phyloP scores from a whole-genome alignment of 2,888 invertebrate genomes.

The Clepsis dumicolana region DNA sequence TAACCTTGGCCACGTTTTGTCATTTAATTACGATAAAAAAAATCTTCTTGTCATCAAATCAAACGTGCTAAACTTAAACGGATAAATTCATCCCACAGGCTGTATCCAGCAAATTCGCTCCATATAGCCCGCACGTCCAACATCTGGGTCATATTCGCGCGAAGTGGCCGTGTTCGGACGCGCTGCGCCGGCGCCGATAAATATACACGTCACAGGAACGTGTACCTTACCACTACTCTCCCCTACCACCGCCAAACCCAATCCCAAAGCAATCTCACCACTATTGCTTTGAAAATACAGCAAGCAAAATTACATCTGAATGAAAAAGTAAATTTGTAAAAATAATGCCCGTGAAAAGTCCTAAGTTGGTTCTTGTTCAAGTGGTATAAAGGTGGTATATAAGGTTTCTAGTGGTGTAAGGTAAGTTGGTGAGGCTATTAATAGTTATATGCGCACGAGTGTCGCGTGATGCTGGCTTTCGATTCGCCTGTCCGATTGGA shows the following conservation, averaged over 20 bases:
- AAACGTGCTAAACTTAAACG: too few species aligned
- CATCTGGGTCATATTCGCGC: constrained; percentile 82
- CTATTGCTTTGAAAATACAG: constrained; percentile 30
- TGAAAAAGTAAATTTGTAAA: constrained; percentile 16
- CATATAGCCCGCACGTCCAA: constrained; percentile 53
- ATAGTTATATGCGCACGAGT: constrained; percentile 41
- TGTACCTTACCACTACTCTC: constrained; percentile 51
- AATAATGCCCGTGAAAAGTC: constrained; percentile 13
- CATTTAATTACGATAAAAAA: not conserved
- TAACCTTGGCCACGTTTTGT: too few species aligned
- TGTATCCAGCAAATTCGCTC: constrained; percentile 50
- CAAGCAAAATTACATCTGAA: not conserved
- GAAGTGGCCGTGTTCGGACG: constrained; percentile 74
- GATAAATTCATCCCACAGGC: not conserved
- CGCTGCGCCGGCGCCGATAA: constrained; percentile 76
- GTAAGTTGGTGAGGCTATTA: constrained; percentile 34
- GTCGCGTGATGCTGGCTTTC: constrained; percentile 41
- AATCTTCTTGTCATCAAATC: too few species aligned
- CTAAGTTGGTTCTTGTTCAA: constrained; percentile 7
- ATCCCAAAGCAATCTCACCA: constrained; percentile 38
- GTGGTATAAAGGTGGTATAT: not conserved
- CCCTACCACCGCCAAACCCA: constrained; percentile 17
- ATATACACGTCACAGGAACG: constrained; percentile 78
- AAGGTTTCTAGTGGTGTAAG: not conserved
- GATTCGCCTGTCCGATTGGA: constrained; percentile 42